phyloP scores from a whole-genome alignment of 2,113 vertebrate species.

The Myiopsitta monachus region DNA sequence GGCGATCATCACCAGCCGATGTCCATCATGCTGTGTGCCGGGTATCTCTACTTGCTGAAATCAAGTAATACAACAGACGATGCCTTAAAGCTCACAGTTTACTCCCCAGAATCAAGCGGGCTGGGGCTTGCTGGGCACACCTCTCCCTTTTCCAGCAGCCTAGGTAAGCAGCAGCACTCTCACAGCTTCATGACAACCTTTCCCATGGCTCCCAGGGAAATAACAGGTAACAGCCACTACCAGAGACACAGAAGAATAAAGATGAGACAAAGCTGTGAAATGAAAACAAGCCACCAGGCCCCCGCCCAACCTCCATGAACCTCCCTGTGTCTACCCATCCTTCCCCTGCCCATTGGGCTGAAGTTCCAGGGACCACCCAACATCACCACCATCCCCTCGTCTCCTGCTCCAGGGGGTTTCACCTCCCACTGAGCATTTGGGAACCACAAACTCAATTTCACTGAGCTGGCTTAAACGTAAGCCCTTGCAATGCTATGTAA shows the following conservation, averaged over 20 bases:
- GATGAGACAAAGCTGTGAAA: background rate
- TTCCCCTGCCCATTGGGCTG: background rate
- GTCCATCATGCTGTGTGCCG: fast-evolving
- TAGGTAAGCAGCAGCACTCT: background rate
- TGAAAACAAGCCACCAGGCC: background rate
- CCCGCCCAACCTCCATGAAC: background rate
- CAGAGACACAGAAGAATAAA: background rate
- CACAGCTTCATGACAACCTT: background rate
- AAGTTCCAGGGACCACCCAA: background rate
- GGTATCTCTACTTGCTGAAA: background rate
- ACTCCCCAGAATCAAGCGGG: background rate
- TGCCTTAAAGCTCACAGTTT: background rate
- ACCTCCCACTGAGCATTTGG: background rate
- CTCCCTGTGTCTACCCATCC: background rate
- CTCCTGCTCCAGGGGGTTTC: background rate
- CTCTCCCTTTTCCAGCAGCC: background rate
- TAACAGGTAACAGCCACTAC: fast-evolving
- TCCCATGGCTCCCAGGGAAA: background rate
- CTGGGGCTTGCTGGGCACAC: background rate
- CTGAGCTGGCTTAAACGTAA: background rate
- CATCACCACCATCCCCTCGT: fast-evolving
- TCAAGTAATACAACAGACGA: background rate
- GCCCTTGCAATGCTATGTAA: no score
- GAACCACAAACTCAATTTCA: background rate
- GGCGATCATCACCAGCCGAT: background rate